phyloP scores from a whole-genome alignment of 2,113 vertebrate genomes.

The Catharus fuscescens region DNA sequence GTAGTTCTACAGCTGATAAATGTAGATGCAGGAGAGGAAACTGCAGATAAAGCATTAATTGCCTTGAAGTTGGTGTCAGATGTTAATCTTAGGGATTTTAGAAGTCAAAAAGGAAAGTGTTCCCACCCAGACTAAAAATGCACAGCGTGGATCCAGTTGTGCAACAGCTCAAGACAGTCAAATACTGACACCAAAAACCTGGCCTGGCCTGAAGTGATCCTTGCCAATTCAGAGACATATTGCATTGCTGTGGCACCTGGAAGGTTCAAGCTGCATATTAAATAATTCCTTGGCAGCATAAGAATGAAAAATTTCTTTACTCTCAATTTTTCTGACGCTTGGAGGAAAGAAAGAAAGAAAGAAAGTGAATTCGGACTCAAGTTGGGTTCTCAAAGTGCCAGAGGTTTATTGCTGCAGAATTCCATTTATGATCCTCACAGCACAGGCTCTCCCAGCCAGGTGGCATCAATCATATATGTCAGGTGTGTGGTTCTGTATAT shows the following conservation, averaged over 20 bases:
- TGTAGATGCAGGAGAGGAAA: not conserved
- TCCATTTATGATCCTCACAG: not conserved
- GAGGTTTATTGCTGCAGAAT: not conserved
- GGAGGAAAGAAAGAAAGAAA: not conserved
- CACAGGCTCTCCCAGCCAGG: not conserved
- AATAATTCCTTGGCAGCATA: not conserved
- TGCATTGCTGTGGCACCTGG: not conserved
- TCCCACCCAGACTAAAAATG: not conserved
- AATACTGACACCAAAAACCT: not conserved
- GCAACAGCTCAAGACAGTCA: not conserved
- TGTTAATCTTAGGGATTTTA: not conserved
- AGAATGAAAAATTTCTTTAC: not conserved
- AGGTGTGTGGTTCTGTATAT: not conserved
- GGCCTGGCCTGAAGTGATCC: not conserved
- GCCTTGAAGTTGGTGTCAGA: not conserved
- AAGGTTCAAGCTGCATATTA: not conserved
- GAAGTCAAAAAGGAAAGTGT: not conserved
- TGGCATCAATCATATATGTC: not conserved
- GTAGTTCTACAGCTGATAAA: not conserved
- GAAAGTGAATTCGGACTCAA: not conserved
- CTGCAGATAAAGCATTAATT: constrained; percentile 6
- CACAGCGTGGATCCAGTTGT: not conserved
- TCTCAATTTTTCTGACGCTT: not conserved
- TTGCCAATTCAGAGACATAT: not conserved
- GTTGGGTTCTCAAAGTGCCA: not conserved